Base-by-base conservation (phyloP, 2,113 vertebrate genomes). In the Xiphorhynchus elegans region DNA sequence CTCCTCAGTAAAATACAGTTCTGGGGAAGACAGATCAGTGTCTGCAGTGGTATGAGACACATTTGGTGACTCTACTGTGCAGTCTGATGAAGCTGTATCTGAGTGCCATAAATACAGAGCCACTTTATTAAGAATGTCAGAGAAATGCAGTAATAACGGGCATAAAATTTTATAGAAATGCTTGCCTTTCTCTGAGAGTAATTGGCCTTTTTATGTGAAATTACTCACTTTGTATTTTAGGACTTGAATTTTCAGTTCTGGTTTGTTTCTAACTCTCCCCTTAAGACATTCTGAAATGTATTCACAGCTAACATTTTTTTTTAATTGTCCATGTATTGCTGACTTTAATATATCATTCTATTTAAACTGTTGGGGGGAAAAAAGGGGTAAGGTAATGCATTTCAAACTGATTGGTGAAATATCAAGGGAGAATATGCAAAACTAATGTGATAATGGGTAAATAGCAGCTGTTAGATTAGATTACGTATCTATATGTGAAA, bases 1-100 rank as follows among this genome's bases (percentile, higher is more conserved):
- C 90, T 96, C 93, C 40, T 92, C 78, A 90, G 84, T 97, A 97
- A 97, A 95, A 96, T 94, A 58, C 74, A 77, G 5, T 96, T 93
- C 87, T 91, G 75, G 89, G 97, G 94, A 97, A 97, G 95, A 89
- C 64, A 3, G 46, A 95, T 96, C 75, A 96, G 82, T 87, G 91
- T 97, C 97, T 97, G 87, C 68, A 78, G 29, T 93, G 79, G 68
- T 93, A 58, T 85, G 90, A 96, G 92, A 74, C 13, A 2, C n/a
- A 68, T 81, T 97, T 96, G 74, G 46, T 97, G 96, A 89, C 85
- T 91, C 96, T 72, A 15, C 77, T 95, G 37, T 49, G 56, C 79
- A 89, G 50, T 13, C 52, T 93, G 84, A 91, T 95, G 87, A 79
- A 82, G 73, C 63, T 82, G 25, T 79, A 68, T 69, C 84, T 66